Evolutionary conservation across 2,888 invertebrate species (phyloP).

Genomic region (Hydrotaea cyrtoneurina): DNA sequence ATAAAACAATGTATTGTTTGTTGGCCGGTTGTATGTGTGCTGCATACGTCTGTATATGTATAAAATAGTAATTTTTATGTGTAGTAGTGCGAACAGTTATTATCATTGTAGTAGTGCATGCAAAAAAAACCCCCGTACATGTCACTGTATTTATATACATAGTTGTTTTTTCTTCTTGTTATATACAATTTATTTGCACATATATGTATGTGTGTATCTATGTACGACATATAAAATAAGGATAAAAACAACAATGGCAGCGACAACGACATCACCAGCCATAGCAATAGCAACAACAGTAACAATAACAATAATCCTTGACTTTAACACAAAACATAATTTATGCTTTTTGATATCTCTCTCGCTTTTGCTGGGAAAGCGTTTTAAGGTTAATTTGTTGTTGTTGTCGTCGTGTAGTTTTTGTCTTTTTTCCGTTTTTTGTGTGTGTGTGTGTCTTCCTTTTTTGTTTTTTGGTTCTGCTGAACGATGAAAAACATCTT

Average conservation of each 20-base stretch:
- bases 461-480: conserved; percentile 1
- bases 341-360: conserved; percentile 61
- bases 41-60: background rate
- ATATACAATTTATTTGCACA: conserved; percentile 31
- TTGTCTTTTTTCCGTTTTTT: background rate
- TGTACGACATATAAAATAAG: conserved; percentile 28
- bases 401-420: background rate
- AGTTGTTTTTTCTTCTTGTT: background rate
- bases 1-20: background rate
- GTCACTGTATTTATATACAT: conserved; percentile 19
- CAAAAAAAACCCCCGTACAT: background rate
- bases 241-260: background rate
- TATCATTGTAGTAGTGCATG: background rate
- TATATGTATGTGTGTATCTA: too few relatives aligned
- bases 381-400: conserved; percentile 63
- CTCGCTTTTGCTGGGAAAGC: conserved; percentile 40
- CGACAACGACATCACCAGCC: background rate
- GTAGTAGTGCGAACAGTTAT: background rate
- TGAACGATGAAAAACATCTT: background rate
- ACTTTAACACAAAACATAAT: conserved; percentile 66
- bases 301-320: conserved; percentile 61
- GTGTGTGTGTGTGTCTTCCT: background rate
- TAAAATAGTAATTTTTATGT: conserved; percentile 22
- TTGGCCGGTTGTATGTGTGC: background rate
- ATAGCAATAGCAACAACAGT: conserved; percentile 49